phyloP scores from a whole-genome alignment of 1,140 invertebrate species.

The Drosophila pseudoananassae region DNA sequence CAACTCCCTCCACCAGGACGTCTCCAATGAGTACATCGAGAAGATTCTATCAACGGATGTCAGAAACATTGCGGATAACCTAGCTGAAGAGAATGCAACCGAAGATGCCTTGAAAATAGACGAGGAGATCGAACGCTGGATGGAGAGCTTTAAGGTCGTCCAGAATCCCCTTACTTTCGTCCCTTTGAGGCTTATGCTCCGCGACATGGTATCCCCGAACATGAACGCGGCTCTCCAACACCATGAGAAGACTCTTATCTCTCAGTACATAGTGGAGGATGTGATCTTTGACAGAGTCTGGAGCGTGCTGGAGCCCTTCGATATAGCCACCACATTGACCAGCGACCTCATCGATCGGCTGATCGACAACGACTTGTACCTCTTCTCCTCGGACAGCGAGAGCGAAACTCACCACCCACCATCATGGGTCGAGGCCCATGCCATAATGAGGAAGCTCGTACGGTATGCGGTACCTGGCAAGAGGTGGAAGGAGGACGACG shows the following conservation, averaged over 20 bases:
- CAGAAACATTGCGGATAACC: constrained; percentile 85
- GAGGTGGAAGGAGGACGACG: constrained; percentile 68
- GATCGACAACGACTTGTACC: constrained; percentile 69
- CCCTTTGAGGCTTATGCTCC: constrained; percentile 42
- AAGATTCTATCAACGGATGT: constrained; percentile 87
- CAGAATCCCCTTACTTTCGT: constrained; percentile 84
- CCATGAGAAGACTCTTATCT: constrained; percentile 48
- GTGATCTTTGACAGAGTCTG: constrained; percentile 52
- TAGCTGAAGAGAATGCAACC: constrained; percentile 86
- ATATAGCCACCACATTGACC: constrained; percentile 38
- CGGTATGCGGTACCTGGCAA: constrained; percentile 61
- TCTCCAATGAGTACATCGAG: constrained; percentile 88
- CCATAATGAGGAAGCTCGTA: constrained; percentile 68
- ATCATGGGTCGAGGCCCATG: constrained; percentile 38
- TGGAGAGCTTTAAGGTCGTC: constrained; percentile 78
- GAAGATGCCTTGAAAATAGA: constrained; percentile 84
- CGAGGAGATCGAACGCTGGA: constrained; percentile 85
- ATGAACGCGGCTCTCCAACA: constrained; percentile 10
- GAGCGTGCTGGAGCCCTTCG: constrained; percentile 50
- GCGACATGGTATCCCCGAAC: constrained; percentile 54
- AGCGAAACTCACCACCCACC: constrained; percentile 14
- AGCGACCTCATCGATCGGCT: constrained; percentile 69
- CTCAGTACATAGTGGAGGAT: constrained; percentile 68
- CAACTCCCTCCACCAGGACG: constrained; percentile 86
- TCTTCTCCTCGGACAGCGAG: constrained; percentile 67